phyloP scores from a whole-genome alignment of 2,888 invertebrate genomes.

The Pollenia griseotomentosa region DNA sequence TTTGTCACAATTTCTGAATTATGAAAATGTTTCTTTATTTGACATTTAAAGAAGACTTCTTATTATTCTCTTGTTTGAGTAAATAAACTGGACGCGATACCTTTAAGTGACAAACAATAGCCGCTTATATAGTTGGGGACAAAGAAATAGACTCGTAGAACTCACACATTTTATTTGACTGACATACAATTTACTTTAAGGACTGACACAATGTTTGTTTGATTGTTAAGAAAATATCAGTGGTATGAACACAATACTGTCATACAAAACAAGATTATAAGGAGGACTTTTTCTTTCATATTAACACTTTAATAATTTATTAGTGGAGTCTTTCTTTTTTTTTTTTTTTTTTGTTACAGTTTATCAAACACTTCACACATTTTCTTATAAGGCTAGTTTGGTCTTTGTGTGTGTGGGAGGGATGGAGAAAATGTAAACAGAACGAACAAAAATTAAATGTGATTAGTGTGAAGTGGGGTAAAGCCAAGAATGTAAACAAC shows the following conservation, averaged over 20 bases:
- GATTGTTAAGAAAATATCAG: conserved; percentile 29
- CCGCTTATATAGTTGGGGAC: not conserved
- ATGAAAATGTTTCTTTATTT: conserved; percentile 63
- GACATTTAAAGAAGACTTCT: conserved; percentile 51
- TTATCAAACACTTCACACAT: not conserved
- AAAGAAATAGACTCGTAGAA: conserved; percentile 25
- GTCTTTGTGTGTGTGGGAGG: not conserved
- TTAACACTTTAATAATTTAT: conserved; percentile 54
- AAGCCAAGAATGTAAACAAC: not conserved
- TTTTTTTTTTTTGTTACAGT: not conserved
- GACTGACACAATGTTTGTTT: not conserved
- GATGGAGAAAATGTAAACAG: not conserved
- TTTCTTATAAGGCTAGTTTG: not conserved
- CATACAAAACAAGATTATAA: conserved; percentile 18
- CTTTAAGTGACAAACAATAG: conserved; percentile 42
- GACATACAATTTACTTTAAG: conserved; percentile 2
- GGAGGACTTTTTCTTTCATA: conserved; percentile 16
- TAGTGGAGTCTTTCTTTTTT: not conserved
- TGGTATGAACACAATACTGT: conserved; percentile 19
- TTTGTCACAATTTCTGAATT: conserved; percentile 36
- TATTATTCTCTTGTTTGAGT: not conserved
- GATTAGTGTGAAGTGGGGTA: not conserved
- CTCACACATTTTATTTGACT: not conserved
- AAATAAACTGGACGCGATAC: conserved; percentile 68
- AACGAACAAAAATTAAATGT: not conserved